phyloP scores from a whole-genome alignment of 2,797 vertebrate genomes.

The Myripristis jacobus region DNA sequence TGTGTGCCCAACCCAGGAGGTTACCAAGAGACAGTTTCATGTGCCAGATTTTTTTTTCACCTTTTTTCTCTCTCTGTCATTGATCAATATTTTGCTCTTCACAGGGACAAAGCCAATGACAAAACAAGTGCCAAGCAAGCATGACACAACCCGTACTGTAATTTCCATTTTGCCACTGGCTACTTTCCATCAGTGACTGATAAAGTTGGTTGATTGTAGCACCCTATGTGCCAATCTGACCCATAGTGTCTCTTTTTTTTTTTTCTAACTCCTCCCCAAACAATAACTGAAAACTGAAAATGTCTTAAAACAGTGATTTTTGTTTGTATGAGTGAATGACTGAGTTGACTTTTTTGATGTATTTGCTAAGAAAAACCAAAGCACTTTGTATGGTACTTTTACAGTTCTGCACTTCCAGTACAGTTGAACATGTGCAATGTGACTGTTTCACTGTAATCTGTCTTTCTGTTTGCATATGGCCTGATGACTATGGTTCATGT shows the following conservation, averaged over 20 bases:
- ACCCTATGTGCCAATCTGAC: slow-evolving; percentile 73
- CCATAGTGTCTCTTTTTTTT: slow-evolving; percentile 49
- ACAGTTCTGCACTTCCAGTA: slow-evolving; percentile 76
- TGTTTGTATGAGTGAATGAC: slow-evolving; percentile 52
- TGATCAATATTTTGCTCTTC: slow-evolving; percentile 79
- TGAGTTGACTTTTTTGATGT: slow-evolving; percentile 59
- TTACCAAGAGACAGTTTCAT: slow-evolving; percentile 60
- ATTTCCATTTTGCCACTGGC: slow-evolving; percentile 86
- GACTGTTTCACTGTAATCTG: slow-evolving; percentile 51
- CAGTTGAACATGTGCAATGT: slow-evolving; percentile 65
- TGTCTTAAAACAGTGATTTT: slow-evolving; percentile 74
- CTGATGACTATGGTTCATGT: slow-evolving; percentile 42
- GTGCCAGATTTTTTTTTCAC: slow-evolving; percentile 63
- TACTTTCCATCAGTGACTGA: slow-evolving; percentile 84
- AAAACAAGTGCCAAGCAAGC: slow-evolving; percentile 85
- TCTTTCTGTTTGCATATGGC: slow-evolving; percentile 47
- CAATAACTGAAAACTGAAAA: slow-evolving; percentile 65
- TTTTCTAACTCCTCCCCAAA: slow-evolving; percentile 58
- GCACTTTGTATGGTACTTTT: slow-evolving; percentile 82
- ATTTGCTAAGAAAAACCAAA: slow-evolving; percentile 75
- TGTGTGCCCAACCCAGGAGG: slow-evolving; percentile 41
- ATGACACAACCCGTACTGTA: slow-evolving; percentile 82
- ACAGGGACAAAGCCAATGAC: slow-evolving; percentile 81
- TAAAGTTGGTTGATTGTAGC: slow-evolving; percentile 78
- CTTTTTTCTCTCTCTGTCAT: slow-evolving; percentile 63